Conservation (phyloP, 2,888 invertebrate genomes). For the Agriotes lineatus region DNA sequence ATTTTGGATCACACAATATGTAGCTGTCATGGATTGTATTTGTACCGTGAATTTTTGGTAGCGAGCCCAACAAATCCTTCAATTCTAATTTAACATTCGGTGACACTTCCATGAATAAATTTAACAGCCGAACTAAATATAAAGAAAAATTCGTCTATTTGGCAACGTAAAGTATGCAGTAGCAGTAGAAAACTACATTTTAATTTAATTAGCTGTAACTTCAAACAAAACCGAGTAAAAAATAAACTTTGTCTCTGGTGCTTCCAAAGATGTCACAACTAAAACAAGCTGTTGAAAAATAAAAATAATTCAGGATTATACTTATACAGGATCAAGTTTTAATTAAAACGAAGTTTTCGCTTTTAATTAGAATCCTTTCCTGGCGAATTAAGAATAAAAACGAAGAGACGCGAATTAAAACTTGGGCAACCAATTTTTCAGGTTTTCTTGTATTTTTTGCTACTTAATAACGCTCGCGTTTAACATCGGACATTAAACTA, state of each 20-base stretch:
- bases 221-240: background rate
- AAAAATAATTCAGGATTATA: slow-evolving; percentile 5
- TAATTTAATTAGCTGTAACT: no score
- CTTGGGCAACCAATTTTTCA: background rate
- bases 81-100: background rate
- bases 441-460: background rate
- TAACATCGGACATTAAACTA: no score
- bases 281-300: background rate
- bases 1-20: no score
- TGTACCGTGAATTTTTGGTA: no score
- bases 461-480: no score
- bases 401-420: background rate
- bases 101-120: slow-evolving; percentile 3
- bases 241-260: background rate
- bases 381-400: background rate
- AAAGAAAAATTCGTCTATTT: no score
- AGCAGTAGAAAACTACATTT: no score
- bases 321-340: background rate
- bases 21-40: no score
- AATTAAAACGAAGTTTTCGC: slow-evolving; percentile 1
- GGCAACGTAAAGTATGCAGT: no score
- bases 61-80: background rate
- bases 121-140: background rate
- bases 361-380: background rate
- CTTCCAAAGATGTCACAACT: background rate